Evolutionary conservation across 2,888 invertebrate species (phyloP).

Genomic region (Polyommatus icarus): DNA sequence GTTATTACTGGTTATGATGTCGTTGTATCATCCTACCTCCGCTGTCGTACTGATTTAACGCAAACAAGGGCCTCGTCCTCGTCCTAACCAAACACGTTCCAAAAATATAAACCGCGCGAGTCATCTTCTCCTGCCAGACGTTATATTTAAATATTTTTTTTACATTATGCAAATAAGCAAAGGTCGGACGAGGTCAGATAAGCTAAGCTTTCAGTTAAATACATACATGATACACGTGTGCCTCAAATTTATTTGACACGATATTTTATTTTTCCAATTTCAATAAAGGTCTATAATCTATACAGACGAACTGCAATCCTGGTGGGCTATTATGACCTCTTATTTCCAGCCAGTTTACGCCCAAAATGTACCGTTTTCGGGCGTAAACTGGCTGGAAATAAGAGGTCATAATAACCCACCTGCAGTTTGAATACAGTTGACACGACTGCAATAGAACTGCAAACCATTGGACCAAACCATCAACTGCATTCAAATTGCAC

Average conservation of each 20-base stretch:
- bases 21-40: slow-evolving; percentile 12
- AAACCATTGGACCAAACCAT: too few species aligned
- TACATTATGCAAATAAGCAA: background rate
- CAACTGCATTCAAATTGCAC: too few species aligned
- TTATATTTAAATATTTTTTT: background rate
- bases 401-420: too few species aligned
- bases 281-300: too few species aligned
- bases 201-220: background rate
- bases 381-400: too few species aligned
- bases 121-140: background rate
- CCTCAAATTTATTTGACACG: background rate
- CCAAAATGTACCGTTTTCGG: too few species aligned
- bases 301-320: too few species aligned
- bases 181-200: background rate
- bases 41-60: slow-evolving; percentile 23
- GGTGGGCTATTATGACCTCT: too few species aligned
- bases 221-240: background rate
- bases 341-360: too few species aligned
- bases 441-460: too few species aligned
- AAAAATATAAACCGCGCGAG: slow-evolving; percentile 5
- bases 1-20: slow-evolving; percentile 20
- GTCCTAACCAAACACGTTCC: slow-evolving; percentile 38
- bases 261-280: background rate
- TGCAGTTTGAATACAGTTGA: too few species aligned
- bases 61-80: slow-evolving; percentile 37